phyloP scores from a whole-genome alignment of 30 jellyfish, hydroid and myxozoan species.

The Turritopsis dohrnii region DNA sequence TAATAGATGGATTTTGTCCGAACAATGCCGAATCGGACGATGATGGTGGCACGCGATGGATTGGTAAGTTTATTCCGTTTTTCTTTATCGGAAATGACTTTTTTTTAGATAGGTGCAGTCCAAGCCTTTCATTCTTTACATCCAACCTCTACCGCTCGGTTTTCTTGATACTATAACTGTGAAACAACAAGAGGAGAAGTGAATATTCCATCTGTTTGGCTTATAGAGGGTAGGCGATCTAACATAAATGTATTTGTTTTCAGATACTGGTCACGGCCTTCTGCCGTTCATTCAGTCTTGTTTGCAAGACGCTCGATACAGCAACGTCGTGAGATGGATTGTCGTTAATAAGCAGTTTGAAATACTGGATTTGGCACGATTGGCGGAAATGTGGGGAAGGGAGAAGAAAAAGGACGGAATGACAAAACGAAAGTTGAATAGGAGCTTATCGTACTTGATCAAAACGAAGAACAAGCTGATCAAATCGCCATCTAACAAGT shows the following conservation, averaged over 20 bases:
- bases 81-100: background rate
- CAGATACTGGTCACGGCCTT: conserved; percentile 19
- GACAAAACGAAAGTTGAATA: conserved; percentile 17
- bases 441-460: conserved; percentile 3
- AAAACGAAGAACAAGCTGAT: conserved; percentile 5
- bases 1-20: background rate
- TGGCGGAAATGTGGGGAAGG: conserved; percentile 8
- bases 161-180: too few species aligned
- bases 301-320: background rate
- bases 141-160: too few species aligned
- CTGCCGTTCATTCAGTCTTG: conserved; percentile 8
- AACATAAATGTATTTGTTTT: background rate
- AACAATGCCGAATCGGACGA: background rate
- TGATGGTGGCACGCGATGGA: background rate
- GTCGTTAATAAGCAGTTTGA: background rate
- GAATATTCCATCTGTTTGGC: too few species aligned
- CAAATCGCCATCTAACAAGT: background rate
- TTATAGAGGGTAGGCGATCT: too few species aligned
- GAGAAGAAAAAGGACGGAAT: conserved; percentile 18
- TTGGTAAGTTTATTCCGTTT: background rate
- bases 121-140: too few species aligned
- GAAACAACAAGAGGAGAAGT: too few species aligned
- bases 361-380: background rate
- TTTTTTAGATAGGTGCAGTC: too few species aligned
- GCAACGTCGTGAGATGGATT: background rate